Percentiles rank a stretch among this genome's conserved stretches.
These are phyloP conservation scores for Nomada ruficornis DNA, from an alignment of 2,888 invertebrate genomes.

Conservation along the genomic window DNA sequence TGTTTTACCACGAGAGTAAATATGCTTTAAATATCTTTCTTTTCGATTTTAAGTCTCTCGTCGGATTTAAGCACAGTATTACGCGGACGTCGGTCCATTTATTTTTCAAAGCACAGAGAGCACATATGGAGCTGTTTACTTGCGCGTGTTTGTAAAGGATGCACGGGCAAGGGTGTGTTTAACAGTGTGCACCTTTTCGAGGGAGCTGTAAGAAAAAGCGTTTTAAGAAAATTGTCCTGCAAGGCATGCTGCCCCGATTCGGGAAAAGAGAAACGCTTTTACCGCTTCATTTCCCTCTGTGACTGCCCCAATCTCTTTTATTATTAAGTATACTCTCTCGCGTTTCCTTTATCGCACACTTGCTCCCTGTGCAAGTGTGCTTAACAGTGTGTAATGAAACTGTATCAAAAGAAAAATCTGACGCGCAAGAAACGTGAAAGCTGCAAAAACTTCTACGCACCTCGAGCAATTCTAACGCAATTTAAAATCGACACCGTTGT, in stretches of 20 bases:
- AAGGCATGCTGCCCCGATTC: not conserved
- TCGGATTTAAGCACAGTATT: not conserved
- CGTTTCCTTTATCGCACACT: too few relatives aligned
- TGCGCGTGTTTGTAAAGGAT: not conserved
- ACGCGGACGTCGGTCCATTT: too few relatives aligned
- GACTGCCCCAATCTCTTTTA: not conserved
- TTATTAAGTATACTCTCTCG: not conserved
- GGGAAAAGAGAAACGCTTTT: constrained; percentile 8
- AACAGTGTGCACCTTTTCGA: not conserved
- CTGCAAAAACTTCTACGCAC: not conserved
- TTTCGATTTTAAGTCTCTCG: not conserved
- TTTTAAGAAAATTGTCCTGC: constrained; percentile 33
- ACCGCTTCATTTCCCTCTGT: constrained; percentile 15
- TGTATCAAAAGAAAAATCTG: not conserved
- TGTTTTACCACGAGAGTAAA: too few relatives aligned
- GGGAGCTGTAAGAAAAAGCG: not conserved
- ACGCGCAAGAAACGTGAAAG: not conserved
- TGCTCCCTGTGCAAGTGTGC: not conserved
- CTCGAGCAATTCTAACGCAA: too few relatives aligned
- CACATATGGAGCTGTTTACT: too few relatives aligned
- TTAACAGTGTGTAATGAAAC: too few relatives aligned
- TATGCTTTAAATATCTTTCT: too few relatives aligned
- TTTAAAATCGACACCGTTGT: too few relatives aligned
- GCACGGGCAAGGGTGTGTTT: not conserved
- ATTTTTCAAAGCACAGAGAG: too few relatives aligned